Percentiles rank a stretch among this genome's conserved stretches.
phyloP scores from a whole-genome alignment of 2,113 vertebrate species.

The Alaudala cheleensis region DNA sequence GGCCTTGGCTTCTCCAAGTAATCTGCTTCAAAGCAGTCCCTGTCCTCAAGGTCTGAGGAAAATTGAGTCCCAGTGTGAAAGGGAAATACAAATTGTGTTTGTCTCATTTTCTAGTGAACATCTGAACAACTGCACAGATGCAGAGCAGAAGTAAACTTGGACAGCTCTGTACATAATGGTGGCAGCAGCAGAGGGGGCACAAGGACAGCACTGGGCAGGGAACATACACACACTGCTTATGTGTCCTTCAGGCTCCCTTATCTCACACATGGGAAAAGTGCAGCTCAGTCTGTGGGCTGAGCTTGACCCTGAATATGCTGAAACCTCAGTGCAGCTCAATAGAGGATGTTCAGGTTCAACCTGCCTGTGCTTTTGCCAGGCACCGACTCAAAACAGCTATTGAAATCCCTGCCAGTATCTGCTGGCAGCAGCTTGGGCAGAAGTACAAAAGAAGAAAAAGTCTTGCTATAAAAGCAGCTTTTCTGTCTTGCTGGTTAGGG shows the following conservation, averaged over 20 bases:
- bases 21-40: background rate
- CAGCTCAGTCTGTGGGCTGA: background rate
- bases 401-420: slow-evolving; percentile 31
- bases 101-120: background rate
- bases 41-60: background rate
- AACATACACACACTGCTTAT: background rate
- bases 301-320: background rate
- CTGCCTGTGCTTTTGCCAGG: background rate
- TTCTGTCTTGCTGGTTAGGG: background rate
- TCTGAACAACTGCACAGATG: background rate
- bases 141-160: background rate
- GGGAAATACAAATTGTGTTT: background rate
- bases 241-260: background rate
- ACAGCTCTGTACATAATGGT: background rate
- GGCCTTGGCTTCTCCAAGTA: background rate
- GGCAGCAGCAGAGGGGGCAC: background rate
- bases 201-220: background rate
- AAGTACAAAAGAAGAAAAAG: background rate
- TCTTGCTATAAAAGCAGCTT: background rate
- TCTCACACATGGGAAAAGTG: background rate
- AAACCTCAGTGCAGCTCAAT: background rate
- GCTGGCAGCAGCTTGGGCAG: slow-evolving; percentile 1
- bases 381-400: background rate
- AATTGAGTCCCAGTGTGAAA: background rate
- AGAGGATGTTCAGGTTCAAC: background rate